Conservation (phyloP, 2,888 invertebrate genomes). For the Mallateleia sp. region DNA sequence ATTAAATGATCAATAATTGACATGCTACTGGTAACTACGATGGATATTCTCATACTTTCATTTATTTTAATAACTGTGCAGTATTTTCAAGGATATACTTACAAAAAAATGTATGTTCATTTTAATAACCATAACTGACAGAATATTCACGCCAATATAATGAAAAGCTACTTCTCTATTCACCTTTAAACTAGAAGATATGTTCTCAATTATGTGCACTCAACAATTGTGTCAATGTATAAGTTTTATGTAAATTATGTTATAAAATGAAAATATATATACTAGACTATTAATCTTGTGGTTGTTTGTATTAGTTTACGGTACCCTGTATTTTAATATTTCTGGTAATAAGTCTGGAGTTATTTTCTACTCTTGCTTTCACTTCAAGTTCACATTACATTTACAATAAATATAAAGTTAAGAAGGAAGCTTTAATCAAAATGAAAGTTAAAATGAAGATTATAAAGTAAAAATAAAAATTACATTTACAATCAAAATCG, state of each 20-base stretch:
- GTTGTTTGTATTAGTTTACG: too few species aligned
- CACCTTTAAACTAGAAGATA: constrained; percentile 62
- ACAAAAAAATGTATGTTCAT: constrained; percentile 58
- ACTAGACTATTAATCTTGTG: constrained; percentile 61
- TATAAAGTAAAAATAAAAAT: too few species aligned
- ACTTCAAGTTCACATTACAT: too few species aligned
- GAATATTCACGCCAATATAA: constrained; percentile 45
- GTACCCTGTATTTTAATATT: too few species aligned
- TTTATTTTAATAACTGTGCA: constrained; percentile 70
- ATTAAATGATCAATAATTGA: too few species aligned
- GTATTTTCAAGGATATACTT: constrained; percentile 66
- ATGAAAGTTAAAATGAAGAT: too few species aligned
- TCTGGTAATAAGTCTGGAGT: too few species aligned
- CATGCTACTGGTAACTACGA: too few species aligned
- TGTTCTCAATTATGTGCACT: constrained; percentile 58
- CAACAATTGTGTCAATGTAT: constrained; percentile 65
- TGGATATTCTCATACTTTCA: constrained; percentile 42
- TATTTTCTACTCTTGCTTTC: too few species aligned
- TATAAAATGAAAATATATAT: constrained; percentile 74
- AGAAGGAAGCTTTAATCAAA: too few species aligned
- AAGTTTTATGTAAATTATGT: constrained; percentile 77
- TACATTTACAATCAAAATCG: too few species aligned
- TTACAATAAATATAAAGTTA: too few species aligned
- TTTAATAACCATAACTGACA: constrained; percentile 48
- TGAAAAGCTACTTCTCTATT: constrained; percentile 48